These are phyloP conservation scores for Chironomus tepperi DNA, from an alignment of 1,140 invertebrate genomes.

Conservation along the genomic window DNA sequence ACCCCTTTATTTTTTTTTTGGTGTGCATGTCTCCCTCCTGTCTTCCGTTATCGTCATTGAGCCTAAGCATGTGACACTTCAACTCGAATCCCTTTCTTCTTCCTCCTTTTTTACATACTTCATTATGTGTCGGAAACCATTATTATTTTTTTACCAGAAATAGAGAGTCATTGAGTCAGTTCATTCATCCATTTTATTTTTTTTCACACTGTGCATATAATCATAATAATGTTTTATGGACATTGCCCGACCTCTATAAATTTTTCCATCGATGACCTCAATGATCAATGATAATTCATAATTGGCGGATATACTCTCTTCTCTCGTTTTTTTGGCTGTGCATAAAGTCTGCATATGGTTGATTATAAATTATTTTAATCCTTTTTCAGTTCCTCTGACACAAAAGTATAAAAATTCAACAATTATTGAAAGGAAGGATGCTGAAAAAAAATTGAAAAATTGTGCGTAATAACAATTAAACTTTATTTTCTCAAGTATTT, in stretches of 20 bases:
- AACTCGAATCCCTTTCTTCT: not conserved
- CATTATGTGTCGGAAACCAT: not conserved
- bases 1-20: not conserved
- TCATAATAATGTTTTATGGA: too few relatives aligned
- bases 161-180: too few relatives aligned
- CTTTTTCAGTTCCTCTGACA: not conserved
- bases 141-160: not conserved
- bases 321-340: too few relatives aligned
- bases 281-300: too few relatives aligned
- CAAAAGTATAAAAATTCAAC: not conserved
- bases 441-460: not conserved
- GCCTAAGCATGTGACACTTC: not conserved
- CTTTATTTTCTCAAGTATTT: too few relatives aligned
- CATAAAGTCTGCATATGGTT: too few relatives aligned
- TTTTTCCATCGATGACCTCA: too few relatives aligned
- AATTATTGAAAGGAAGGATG: not conserved
- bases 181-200: too few relatives aligned
- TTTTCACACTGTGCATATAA: too few relatives aligned
- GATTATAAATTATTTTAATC: not conserved
- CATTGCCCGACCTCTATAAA: too few relatives aligned
- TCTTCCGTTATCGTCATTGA: not conserved
- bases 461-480: not conserved
- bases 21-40: not conserved
- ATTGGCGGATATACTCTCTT: too few relatives aligned
- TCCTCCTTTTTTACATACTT: not conserved